Percentiles rank a stretch among this genome's conserved stretches.
Conservation (phyloP, 2,113 vertebrate genomes). For the Balaenoptera acutorostrata region DNA sequence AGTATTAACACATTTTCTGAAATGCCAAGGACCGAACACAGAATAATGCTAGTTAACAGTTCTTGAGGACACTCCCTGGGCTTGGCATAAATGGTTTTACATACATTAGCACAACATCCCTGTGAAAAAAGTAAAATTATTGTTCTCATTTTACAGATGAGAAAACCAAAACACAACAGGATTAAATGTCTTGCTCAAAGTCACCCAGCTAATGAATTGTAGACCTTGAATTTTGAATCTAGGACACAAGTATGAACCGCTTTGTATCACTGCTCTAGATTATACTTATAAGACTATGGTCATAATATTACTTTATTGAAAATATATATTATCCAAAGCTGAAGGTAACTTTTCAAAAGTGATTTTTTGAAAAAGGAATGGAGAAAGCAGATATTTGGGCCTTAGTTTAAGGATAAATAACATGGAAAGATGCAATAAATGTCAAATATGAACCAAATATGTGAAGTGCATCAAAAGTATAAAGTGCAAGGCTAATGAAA, state of each 20-base stretch:
- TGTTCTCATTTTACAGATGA: not conserved
- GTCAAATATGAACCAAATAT: not conserved
- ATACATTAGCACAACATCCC: not conserved
- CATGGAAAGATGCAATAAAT: not conserved
- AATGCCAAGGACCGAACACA: not conserved
- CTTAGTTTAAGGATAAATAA: not conserved
- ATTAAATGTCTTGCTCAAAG: not conserved
- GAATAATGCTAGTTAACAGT: not conserved
- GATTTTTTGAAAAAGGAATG: not conserved
- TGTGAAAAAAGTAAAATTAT: not conserved
- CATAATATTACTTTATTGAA: not conserved
- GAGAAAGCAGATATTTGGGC: not conserved
- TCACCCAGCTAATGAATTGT: not conserved
- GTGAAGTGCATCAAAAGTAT: not conserved
- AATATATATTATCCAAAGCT: not conserved
- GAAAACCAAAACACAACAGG: not conserved
- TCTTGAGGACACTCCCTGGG: not conserved
- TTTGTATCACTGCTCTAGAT: not conserved
- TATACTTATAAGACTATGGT: not conserved
- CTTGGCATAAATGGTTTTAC: not conserved
- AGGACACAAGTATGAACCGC: not conserved
- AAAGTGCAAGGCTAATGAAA: not conserved
- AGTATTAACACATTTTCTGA: not conserved
- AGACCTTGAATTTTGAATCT: not conserved
- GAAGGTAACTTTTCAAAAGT: not conserved